Conservation (phyloP, 2,113 vertebrate species). For the Saimiri boliviensis region DNA sequence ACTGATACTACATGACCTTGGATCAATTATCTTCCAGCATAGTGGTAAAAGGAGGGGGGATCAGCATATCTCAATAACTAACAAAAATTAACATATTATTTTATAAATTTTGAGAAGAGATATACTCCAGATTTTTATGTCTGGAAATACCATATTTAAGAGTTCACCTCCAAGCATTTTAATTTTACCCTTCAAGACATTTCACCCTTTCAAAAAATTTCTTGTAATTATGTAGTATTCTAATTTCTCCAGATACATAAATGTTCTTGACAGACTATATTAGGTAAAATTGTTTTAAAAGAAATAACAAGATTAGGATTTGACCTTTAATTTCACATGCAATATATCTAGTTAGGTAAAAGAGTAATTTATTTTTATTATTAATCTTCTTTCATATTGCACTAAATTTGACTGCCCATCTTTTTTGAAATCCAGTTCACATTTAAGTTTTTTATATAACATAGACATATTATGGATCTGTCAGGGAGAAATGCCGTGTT, state of each 20-base stretch:
- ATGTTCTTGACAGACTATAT: constrained; percentile 48
- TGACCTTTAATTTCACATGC: constrained; percentile 36
- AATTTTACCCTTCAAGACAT: constrained; percentile 36
- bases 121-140: neutral
- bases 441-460: neutral
- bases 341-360: neutral
- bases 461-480: neutral
- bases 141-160: neutral
- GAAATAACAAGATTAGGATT: constrained; percentile 46
- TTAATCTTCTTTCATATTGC: constrained; percentile 37
- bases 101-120: neutral
- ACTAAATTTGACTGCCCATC: neutral
- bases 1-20: neutral
- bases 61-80: neutral
- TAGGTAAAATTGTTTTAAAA: constrained; percentile 60
- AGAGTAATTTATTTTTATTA: constrained; percentile 25
- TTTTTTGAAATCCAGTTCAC: neutral
- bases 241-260: constrained; percentile 56
- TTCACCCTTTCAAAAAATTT: neutral
- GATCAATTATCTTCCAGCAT: neutral
- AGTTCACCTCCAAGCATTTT: constrained; percentile 33
- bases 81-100: neutral
- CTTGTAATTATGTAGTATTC: constrained; percentile 30
- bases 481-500: neutral
- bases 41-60: neutral